phyloP scores from a whole-genome alignment of 2,113 vertebrate species.

The Beaufortia kweichowensis region DNA sequence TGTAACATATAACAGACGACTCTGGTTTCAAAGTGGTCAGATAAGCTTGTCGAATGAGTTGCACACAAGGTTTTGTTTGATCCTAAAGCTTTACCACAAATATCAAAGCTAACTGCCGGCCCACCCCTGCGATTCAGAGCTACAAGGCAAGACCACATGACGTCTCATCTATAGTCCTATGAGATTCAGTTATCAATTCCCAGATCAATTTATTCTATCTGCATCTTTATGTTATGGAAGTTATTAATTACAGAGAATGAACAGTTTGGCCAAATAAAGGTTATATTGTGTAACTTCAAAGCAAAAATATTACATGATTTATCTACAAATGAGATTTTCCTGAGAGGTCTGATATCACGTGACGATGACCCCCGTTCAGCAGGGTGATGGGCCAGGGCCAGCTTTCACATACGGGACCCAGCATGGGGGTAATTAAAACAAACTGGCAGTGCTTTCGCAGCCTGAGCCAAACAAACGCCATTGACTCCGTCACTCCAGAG shows the following conservation, averaged over 20 bases:
- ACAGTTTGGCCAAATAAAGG: not conserved
- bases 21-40: slow-evolving; percentile 25
- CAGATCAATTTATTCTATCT: slow-evolving; percentile 8
- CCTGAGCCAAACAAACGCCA: slow-evolving; percentile 54
- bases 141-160: slow-evolving; percentile 22
- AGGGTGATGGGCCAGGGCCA: slow-evolving; percentile 42
- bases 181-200: slow-evolving; percentile 7
- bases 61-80: slow-evolving; percentile 1
- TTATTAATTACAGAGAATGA: not conserved
- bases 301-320: not conserved
- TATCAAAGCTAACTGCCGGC: slow-evolving; percentile 26
- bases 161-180: slow-evolving; percentile 1
- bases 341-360: not conserved
- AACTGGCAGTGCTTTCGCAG: slow-evolving; percentile 54
- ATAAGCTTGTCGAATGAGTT: slow-evolving; percentile 27
- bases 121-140: slow-evolving; percentile 33
- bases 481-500: slow-evolving; percentile 31
- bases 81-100: slow-evolving; percentile 9
- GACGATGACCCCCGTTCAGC: slow-evolving; percentile 26
- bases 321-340: too few relatives aligned
- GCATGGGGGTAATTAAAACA: slow-evolving; percentile 65
- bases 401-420: slow-evolving; percentile 55
- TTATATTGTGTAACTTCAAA: not conserved
- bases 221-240: slow-evolving; percentile 17
- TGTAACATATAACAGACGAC: not conserved